Evolutionary conservation across 2,113 vertebrate species (phyloP).

Genomic region (Ciconia stormi): DNA sequence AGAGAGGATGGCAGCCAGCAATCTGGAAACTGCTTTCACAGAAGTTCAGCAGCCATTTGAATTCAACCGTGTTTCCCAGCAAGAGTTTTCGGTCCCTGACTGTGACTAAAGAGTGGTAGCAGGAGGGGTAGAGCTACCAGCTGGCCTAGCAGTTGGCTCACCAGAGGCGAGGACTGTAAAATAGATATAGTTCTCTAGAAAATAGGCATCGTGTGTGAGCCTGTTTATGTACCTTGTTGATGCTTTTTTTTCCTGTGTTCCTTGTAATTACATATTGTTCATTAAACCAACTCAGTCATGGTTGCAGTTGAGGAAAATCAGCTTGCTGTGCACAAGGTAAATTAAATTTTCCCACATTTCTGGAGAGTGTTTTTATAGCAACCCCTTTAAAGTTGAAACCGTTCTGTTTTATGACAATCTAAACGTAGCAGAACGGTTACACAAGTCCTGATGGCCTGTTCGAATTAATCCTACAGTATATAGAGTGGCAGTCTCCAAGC

Average conservation of each 20-base stretch:
- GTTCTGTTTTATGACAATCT: background rate
- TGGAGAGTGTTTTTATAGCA: background rate
- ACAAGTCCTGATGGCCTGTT: background rate
- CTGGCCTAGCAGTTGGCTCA: slow-evolving; percentile 20
- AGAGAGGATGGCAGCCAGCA: background rate
- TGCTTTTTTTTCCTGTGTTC: background rate
- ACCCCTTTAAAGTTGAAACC: background rate
- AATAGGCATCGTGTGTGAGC: background rate
- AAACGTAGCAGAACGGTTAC: background rate
- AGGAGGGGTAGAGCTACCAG: background rate
- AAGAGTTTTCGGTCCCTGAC: background rate
- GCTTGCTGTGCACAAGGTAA: background rate
- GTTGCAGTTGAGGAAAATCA: slow-evolving; percentile 1
- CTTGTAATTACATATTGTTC: background rate
- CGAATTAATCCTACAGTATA: background rate
- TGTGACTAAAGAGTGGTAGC: background rate
- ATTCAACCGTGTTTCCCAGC: background rate
- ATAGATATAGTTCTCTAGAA: background rate
- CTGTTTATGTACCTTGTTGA: background rate
- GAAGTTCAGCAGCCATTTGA: background rate
- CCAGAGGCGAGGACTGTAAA: background rate
- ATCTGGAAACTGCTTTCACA: background rate
- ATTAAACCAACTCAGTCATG: background rate
- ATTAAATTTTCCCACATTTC: background rate
- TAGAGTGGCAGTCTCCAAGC: background rate